Evolutionary conservation across 2,888 invertebrate genomes (phyloP), one percentile per base, ranked within the genome.

Genomic region (Caenorhabditis sulstoni): DNA sequence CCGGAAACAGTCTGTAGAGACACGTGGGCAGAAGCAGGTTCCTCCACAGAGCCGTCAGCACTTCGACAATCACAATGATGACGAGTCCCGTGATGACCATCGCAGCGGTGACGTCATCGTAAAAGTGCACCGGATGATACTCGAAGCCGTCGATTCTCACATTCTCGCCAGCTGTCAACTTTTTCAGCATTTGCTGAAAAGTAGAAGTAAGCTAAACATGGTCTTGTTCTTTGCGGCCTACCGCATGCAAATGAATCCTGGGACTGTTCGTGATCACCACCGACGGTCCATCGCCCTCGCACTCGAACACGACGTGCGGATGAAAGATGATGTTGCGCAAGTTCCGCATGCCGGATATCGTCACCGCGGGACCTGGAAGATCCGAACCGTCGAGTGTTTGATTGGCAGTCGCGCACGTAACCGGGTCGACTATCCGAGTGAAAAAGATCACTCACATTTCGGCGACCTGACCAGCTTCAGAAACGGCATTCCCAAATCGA

Each of bases 331-430:
- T 23, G 23, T 39, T 37, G 11, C 14, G 9, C 16, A 71, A 29
- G 14, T 64, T 71, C 5, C 7, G 5, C 71, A 71, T 71, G 49
- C 64, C 64, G 18, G 23, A 1, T 7, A 71, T 71, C 9, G 37
- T 0, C 47, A 71, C n/a, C 4, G 71, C 71, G 7, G 71, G 71
- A n/a, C 71, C 71, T 71, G 29, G 41, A 62, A 59, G 45, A 29
- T 29, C 41, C 3, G 41, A 11, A 14, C n/a, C n/a, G n/a, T n/a
- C n/a, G n/a, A n/a, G n/a, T n/a, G n/a, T n/a, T n/a, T n/a, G n/a
- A n/a, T n/a, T n/a, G n/a, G n/a, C n/a, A n/a, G n/a, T n/a, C n/a
- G n/a, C n/a, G n/a, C n/a, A n/a, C n/a, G n/a, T n/a, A n/a, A n/a
- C n/a, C n/a, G n/a, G 12, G 11, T 41, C 12, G 14, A 41, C 4